Evolutionary conservation across 2,113 vertebrate genomes (phyloP).

Genomic region (Oceanodroma tethys): DNA sequence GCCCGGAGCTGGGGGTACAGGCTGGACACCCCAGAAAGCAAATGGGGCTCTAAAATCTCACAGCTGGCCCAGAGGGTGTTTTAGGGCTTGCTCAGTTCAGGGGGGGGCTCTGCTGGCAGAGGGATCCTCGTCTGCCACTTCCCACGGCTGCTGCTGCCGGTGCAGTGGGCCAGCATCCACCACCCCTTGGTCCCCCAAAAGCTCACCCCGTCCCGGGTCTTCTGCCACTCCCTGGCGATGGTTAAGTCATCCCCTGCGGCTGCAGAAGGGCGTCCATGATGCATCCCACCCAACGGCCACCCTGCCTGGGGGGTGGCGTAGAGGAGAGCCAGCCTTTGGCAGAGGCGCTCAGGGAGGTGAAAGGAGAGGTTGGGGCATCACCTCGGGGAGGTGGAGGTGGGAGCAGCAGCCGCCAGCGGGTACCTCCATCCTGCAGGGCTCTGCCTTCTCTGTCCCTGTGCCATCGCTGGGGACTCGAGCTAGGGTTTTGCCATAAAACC

Average conservation of each 20-base stretch:
- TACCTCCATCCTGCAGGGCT: not conserved
- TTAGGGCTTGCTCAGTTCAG: not conserved
- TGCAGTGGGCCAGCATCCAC: not conserved
- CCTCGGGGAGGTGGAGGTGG: not conserved
- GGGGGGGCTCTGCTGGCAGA: not conserved
- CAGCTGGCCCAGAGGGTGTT: not conserved
- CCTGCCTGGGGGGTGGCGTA: rapidly evolving
- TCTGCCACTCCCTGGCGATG: not conserved
- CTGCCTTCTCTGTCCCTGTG: not conserved
- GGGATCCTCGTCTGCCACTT: not conserved
- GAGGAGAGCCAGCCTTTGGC: not conserved
- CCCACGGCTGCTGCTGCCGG: not conserved
- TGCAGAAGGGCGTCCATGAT: not conserved
- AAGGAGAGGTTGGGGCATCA: not conserved
- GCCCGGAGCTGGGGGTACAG: not conserved
- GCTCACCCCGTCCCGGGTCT: not conserved
- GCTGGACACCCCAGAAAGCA: not conserved
- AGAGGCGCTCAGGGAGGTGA: not conserved
- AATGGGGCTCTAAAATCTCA: not conserved
- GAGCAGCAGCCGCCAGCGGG: not conserved
- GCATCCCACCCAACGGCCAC: not conserved
- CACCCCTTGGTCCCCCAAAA: not conserved
- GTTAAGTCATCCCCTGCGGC: not conserved
- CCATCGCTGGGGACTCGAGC: not conserved
- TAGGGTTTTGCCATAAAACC: not conserved